Conservation (phyloP, 2,113 vertebrate species). For the Neofelis nebulosa region DNA sequence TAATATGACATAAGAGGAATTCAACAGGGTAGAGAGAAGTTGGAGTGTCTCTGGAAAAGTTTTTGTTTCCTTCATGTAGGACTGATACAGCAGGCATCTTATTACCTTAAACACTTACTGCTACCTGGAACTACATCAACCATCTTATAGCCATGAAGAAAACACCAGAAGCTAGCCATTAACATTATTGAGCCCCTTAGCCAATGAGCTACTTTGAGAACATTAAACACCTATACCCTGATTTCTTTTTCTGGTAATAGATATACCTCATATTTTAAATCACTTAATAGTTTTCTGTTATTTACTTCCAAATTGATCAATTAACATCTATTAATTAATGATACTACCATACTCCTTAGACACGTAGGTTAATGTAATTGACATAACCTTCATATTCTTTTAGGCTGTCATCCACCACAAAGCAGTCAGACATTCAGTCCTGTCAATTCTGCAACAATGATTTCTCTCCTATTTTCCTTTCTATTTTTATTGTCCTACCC, state of each 20-base stretch:
- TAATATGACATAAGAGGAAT: neutral
- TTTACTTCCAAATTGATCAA: neutral
- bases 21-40: neutral
- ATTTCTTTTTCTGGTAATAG: neutral
- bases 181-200: neutral
- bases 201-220: neutral
- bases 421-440: neutral
- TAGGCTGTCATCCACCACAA: neutral
- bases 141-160: neutral
- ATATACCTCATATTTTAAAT: neutral
- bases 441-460: neutral
- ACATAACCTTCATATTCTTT: neutral
- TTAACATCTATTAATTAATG: neutral
- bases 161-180: neutral
- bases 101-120: neutral
- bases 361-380: neutral
- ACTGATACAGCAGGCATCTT: neutral
- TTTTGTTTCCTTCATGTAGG: neutral
- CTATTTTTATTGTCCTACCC: neutral
- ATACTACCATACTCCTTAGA: neutral
- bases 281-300: neutral
- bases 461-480: neutral
- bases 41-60: neutral
- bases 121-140: neutral
- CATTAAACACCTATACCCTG: neutral